Base-by-base conservation (phyloP, 2,888 invertebrate species). In the Epistrophe grossulariae region DNA sequence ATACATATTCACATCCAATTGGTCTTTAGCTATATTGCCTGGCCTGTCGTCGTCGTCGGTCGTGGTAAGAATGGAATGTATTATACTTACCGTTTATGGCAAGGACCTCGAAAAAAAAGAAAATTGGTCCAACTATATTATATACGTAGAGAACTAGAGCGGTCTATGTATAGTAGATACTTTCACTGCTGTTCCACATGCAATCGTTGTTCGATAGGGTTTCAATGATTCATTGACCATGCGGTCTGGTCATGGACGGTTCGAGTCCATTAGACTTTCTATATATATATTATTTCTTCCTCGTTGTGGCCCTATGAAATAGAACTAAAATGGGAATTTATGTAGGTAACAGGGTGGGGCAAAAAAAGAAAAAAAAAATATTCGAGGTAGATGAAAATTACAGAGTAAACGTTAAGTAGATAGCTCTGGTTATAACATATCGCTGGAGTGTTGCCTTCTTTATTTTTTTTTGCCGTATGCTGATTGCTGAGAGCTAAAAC, bases 211-310 rank as follows among this genome's bases (percentile, higher is more conserved):
- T 84, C 79, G 35, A 84, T 80, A 55, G 76, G 79, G 84, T 76
- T 80, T 72, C 84, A 84, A 84, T 84, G 80, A 84, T 84, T 84
- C 84, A 84, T 80, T 84, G 84, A 80, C 84, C 84, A 84, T 77
- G 24, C 24, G 84, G 80, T 72, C 80, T 77, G 84, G 71, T 55
- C 84, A 84, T 84, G 80, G 84, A 80, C 60, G 72, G 60, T 84
- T 72, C 84, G 84, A 72, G 80, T 80, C 84, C 80, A 84, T 84
- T 84, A 80, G 77, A 77, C 52, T 66, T 66, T 70, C 28, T 55
- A 35, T 43, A 45, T 38, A 45, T 64, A 15, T 9, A 48, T 48
- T 24, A 52, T 40, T 52, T 19, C 35, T 72, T 50, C 28, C 9
- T 64, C 17, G 40, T 66, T 19, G 24, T 3, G 45, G 68, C 17